Percentiles rank a stretch among this genome's conserved stretches.
Evolutionary conservation across 2,888 invertebrate species (phyloP).

Genomic region (Sicus ferrugineus): DNA sequence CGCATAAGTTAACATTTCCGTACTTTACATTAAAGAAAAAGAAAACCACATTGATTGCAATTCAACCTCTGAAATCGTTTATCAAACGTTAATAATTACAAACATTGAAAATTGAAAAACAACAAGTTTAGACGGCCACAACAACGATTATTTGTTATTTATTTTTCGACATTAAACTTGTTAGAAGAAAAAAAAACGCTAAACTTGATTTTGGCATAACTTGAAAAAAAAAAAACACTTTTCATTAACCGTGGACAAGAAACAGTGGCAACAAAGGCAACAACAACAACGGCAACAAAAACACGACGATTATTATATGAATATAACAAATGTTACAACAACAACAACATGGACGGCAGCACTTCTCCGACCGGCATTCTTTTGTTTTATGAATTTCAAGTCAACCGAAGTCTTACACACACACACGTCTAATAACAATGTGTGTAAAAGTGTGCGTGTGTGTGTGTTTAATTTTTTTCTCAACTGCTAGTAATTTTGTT

Average conservation of each 20-base stretch:
- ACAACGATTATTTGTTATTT: background rate
- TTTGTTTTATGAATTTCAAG: slow-evolving; percentile 26
- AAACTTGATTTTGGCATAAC: slow-evolving; percentile 35
- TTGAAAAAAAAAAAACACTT: slow-evolving; percentile 29
- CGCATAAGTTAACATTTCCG: no score
- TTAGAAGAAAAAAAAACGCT: slow-evolving; percentile 2
- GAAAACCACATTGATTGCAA: no score
- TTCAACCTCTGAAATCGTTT: background rate
- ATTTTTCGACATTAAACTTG: background rate
- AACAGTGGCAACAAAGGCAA: slow-evolving; percentile 5
- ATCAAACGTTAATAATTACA: background rate
- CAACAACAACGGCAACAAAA: slow-evolving; percentile 8
- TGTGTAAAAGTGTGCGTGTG: background rate
- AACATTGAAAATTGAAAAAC: background rate
- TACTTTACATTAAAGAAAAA: no score
- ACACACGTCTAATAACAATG: background rate
- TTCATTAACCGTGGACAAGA: slow-evolving; percentile 11
- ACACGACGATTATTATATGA: background rate
- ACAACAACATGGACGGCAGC: background rate
- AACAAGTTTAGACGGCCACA: background rate
- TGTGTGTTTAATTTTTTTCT: background rate
- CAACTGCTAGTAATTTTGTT: background rate
- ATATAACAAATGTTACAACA: slow-evolving; percentile 13
- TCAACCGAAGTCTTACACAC: slow-evolving; percentile 10
- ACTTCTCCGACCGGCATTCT: slow-evolving; percentile 19